Evolutionary conservation across 2,888 invertebrate species (phyloP), one percentile per base, ranked within the genome.

Genomic region (Tethea ocularis): DNA sequence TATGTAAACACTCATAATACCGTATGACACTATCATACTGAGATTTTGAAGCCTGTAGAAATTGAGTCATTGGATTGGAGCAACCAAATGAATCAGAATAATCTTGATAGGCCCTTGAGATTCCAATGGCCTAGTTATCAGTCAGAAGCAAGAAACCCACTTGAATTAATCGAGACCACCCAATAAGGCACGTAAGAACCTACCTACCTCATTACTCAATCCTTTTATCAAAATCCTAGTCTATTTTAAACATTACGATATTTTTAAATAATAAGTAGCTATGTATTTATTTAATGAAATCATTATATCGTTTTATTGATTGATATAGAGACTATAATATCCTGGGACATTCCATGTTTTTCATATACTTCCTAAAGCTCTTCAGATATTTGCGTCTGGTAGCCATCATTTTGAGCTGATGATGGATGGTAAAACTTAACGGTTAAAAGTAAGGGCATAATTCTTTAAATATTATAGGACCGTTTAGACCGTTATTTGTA

Each of bases 121-220:
- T 20, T 2, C 46, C 46, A 22, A 17, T 20, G 20, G 3, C 29
- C 17, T 11, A 54, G 10, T n/a, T 53, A 17, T 33, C 54, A 15
- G 20, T 29, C 46, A 46, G 46, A n/a, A 33, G 33, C 33, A 1
- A 38, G 46, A 20, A 8, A 46, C 46, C 5, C 33, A 52, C 22
- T 54, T 54, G 20, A 20, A 36, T 20, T 36, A 20, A 54, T 55
- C 24, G 61, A 52, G 67, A 73, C 75, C 67, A 74, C 67, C 64
- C 64, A 72, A 67, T 69, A 64, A 69, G 71, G 59, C n/a, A n/a
- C 66, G 71, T 69, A 71, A 66, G 67, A 72, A 70, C 74, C 73
- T 67, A 70, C 74, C 73, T 68, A 69, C 62, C 62, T 64, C n/a
- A 69, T 68, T 62, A 68, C 72, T 71, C 62, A 70, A 67, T 66